Evolutionary conservation across 2,888 invertebrate species (phyloP), one percentile per base, ranked within the genome.

Genomic region (Leptopterna dolabrata): DNA sequence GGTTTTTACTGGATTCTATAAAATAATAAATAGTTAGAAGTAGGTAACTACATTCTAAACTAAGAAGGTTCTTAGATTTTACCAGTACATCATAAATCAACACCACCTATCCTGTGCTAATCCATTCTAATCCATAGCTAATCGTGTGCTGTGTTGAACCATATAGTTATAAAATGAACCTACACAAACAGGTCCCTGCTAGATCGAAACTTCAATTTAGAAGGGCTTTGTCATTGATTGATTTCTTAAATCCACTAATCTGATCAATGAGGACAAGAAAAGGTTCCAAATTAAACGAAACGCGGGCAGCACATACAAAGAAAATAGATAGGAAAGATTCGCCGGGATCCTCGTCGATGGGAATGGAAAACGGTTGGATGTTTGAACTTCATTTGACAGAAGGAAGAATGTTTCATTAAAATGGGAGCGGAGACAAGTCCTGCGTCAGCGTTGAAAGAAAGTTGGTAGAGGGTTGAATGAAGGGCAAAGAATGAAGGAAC

Each of bases 361-460:
- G 24, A 45, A 78, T 78, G 78, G 47, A 78, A 78, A 78, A 45
- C 78, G 45, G 41, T 78, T 78, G 81, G 85, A 85, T 71, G 73
- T 85, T 85, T 76, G 85, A 85, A 85, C 85, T 85, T 85, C 85
- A 85, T 85, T 85, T 83, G 85, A 45, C 55, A 83, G 29, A 30
- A 19, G 45, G 85, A 85, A 76, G 85, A 85, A 85, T 85, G 85
- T 85, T 85, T 85, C 85, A 85, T 85, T 85, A 85, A 73, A 85
- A 71, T 24, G 47, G 55, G 36, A 27, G 24, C 47, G 19, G 45
- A 41, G 30, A 55, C 9, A 16, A 14, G 55, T 47, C 55, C 30
- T 30, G 30, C 13, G 81, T 36, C 36, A 30, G 45, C 55, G 81
- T n/a, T 76, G 73, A 19, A 19, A 19, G 73, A 76, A 76, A 36